These are phyloP conservation scores for Sacculina carcini DNA, from an alignment of 2,888 invertebrate genomes.

Conservation along the genomic window DNA sequence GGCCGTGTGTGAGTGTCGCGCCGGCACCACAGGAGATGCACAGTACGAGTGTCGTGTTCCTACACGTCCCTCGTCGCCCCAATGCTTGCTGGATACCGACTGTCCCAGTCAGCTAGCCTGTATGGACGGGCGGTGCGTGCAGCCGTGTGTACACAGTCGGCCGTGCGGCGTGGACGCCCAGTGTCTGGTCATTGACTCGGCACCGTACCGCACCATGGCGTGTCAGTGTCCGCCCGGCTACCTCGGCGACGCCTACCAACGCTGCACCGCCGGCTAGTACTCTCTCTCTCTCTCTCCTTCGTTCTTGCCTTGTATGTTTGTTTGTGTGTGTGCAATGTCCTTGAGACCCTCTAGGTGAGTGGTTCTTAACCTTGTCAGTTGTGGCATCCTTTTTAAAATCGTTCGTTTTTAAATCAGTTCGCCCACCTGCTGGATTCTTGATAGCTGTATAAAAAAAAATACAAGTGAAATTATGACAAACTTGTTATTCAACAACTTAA, in stretches of 20 bases:
- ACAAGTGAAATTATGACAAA: no score
- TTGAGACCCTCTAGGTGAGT: no score
- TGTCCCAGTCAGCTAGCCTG: constrained; percentile 10
- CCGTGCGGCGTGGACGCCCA: constrained; percentile 28
- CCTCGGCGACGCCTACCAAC: constrained; percentile 13
- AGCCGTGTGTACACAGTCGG: constrained; percentile 15
- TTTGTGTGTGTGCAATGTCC: no score
- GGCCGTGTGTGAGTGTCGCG: constrained; percentile 43
- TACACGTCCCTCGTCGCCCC: constrained; percentile 21
- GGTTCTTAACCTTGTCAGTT: no score
- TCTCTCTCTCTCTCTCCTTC: background rate
- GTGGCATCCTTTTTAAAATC: no score
- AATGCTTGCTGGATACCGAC: constrained; percentile 9
- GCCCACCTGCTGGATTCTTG: no score
- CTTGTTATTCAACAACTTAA: no score
- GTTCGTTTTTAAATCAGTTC: no score
- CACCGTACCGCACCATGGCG: constrained; percentile 15
- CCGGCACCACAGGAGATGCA: constrained; percentile 52
- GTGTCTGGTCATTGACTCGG: constrained; percentile 21
- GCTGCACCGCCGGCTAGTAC: constrained; percentile 29
- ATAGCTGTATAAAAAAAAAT: no score
- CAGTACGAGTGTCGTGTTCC: constrained; percentile 23
- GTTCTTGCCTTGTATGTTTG: no score
- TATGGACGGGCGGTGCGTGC: constrained; percentile 13
- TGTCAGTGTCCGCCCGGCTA: constrained; percentile 16